phyloP scores from a whole-genome alignment of 2,888 invertebrate genomes.

The Megastigmus dorsalis region DNA sequence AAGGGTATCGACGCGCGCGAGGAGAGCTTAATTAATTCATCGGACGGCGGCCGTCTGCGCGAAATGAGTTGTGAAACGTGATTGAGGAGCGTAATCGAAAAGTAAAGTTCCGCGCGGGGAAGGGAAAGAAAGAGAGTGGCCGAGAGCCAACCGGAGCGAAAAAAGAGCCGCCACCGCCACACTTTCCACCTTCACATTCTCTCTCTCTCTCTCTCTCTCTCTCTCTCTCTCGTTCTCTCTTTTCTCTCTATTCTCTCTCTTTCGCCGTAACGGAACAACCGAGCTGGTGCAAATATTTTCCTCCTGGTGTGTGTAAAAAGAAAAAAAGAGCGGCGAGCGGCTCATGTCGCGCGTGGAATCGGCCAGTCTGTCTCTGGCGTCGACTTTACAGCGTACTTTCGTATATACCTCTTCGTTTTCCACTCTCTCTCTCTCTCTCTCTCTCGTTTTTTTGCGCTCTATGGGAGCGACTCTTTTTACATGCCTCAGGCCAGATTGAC shows the following conservation, averaged over 20 bases:
- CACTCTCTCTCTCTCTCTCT: not conserved
- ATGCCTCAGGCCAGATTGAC: slow-evolving; percentile 65
- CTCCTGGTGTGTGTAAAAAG: slow-evolving; percentile 1
- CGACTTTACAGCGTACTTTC: slow-evolving; percentile 18
- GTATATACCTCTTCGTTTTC: not conserved
- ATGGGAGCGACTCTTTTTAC: slow-evolving; percentile 48
- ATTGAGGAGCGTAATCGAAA: slow-evolving; percentile 57
- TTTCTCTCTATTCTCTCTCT: not conserved
- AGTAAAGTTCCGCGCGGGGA: slow-evolving; percentile 47
- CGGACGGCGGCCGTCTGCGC: slow-evolving; percentile 22
- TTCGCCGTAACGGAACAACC: not conserved
- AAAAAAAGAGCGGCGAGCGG: too few species aligned
- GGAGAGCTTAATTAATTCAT: slow-evolving; percentile 52
- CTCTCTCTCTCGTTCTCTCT: not conserved
- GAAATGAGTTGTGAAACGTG: slow-evolving; percentile 56
- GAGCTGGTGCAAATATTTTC: slow-evolving; percentile 37
- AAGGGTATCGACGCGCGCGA: slow-evolving; percentile 5
- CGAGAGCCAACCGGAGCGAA: not conserved
- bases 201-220: not conserved
- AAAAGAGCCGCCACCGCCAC: not conserved
- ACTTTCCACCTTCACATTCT: not conserved
- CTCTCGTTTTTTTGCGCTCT: not conserved
- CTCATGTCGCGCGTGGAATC: too few species aligned
- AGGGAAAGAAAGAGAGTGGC: too few species aligned
- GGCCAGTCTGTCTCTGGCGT: not conserved